Conservation (phyloP, 2,888 invertebrate genomes). For the Adineta ricciae region DNA sequence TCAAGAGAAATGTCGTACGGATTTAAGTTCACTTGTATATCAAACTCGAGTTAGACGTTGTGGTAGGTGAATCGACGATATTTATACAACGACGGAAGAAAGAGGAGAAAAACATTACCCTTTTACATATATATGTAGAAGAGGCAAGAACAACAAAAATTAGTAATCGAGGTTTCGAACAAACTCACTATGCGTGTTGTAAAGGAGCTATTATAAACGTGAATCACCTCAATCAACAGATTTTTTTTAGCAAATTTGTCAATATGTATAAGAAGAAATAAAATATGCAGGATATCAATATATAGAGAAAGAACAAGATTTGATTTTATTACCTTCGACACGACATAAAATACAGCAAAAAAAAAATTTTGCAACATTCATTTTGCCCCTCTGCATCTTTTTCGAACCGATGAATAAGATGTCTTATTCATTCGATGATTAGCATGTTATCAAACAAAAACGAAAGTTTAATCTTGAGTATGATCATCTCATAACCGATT, state of each 20-base stretch:
- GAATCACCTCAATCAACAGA: background rate
- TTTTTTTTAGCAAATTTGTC: background rate
- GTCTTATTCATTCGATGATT: too few relatives aligned
- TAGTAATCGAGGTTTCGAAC: background rate
- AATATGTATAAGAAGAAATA: background rate
- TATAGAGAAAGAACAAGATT: background rate
- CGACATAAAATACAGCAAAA: background rate
- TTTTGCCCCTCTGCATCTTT: background rate
- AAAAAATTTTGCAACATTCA: background rate
- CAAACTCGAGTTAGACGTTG: background rate
- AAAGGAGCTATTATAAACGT: background rate
- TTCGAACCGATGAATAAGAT: background rate
- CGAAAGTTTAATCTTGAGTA: too few relatives aligned
- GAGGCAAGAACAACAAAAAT: background rate
- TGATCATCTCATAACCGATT: too few relatives aligned
- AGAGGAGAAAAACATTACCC: background rate
- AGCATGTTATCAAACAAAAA: too few relatives aligned
- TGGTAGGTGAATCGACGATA: background rate
- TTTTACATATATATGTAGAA: background rate
- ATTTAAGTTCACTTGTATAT: background rate
- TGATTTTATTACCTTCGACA: background rate
- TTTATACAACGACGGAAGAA: background rate
- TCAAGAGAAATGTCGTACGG: background rate
- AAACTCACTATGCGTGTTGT: background rate
- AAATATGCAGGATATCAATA: background rate